Evolutionary conservation across 1,140 invertebrate genomes (phyloP), one percentile per base, ranked within the genome.

Genomic region (Harlomillsia oculata): DNA sequence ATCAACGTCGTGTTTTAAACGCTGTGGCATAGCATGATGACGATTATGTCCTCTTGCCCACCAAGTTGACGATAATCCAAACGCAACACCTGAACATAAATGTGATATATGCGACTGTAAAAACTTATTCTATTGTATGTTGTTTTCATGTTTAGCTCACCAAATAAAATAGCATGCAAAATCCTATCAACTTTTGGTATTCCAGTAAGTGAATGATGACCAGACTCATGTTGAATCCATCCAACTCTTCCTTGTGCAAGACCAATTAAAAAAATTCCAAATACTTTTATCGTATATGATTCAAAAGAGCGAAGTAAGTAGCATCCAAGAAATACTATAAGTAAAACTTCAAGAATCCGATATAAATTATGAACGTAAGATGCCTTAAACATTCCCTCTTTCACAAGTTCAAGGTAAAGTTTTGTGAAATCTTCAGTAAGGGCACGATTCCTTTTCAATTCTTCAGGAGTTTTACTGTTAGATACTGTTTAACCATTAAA

Each of bases 21-120:
- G 30, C 4, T 56, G 44, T 29, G 54, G 54, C 54, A 56, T 56
- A 29, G 54, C 54, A 28, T 56, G 54, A 41, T 56, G 54, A 4
- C 46, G 5, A 11, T 18, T 36, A 29, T 55, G 53, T 26, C 37
- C 29, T 26, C 41, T 32, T 37, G 26, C 36, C 53, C 53, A 55
- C 53, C 53, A 55, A 16, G 18, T 25, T 1, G 25, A 32, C 1
- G 53, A 45, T n/a, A 37, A 14, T 3, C 53, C 53, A n/a, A 46
- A 14, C 11, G 30, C 28, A 18, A 39, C 16, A 1, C 43, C 53
- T 46, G 40, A 1, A 21, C 6, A 3, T 23, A 26, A n/a, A n/a
- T 39, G 11, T 2, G 21, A 44, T 28, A 2, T 29, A 32, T 16
- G 40, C 23, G 5, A 36, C 6, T 36, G 28, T 9, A 23, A 14